Base-by-base conservation (phyloP, 2,888 invertebrate species). In the Cartodere bifasciata region DNA sequence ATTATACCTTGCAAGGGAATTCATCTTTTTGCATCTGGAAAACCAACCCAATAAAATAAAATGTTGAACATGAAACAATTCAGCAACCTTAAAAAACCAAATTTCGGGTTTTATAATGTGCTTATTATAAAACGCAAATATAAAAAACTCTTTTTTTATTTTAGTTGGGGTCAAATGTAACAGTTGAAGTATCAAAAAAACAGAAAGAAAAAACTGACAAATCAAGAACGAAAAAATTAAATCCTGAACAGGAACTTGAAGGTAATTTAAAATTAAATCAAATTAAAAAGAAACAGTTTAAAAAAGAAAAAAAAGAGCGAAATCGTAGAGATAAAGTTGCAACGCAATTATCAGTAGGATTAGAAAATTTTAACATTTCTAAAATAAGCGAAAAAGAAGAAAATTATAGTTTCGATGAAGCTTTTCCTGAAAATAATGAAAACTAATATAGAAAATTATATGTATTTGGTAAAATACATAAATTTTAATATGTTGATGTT, bases 221-320 rank as follows among this genome's bases (percentile, higher is more conserved):
- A 10, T 64, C 64, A 41, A 53, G 47, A 12, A 55, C 52, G 13
- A 60, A 60, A 42, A 44, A 55, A 10, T 48, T 45, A 2, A 75
- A 83, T 55, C 74, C 79, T 0, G 67, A 73, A 50, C 72, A 76
- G 66, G 62, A 67, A 27, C 53, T 83, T 29, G 79, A 80, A 53
- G 84, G 84, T 37, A 78, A 78, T 52, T 65, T 67, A 49, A 63
- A 66, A 38, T 48, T 72, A 10, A 76, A 76, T 47, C 67, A 68
- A 49, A 45, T 67, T 2, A 65, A 65, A 15, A 76, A 75, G 43
- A 58, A 67, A 37, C 70, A 73, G 39, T 75, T 76, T 37, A 80
- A 80, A 45, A 78, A 75, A 39, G 66, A 70, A 43, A 75, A 70
- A 46, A 78, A 77, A 45, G 59, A 65, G 15, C 58, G 55, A 39